Evolutionary conservation across 2,797 vertebrate genomes (phyloP), one percentile per base, ranked within the genome.

Genomic region (Hylomyscus alleni): DNA sequence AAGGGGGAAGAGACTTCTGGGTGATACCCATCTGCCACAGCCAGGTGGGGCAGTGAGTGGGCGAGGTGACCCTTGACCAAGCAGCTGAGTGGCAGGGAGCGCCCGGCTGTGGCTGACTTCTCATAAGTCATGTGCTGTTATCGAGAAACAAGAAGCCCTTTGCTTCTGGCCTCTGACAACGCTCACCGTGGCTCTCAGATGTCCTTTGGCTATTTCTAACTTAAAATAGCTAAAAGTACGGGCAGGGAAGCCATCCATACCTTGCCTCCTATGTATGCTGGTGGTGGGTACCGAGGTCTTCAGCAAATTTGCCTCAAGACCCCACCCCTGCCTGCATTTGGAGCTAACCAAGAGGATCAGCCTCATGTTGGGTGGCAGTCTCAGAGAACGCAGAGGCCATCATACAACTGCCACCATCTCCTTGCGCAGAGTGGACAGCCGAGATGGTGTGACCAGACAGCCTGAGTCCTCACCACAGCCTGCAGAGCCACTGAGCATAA

Each of bases 161-260:
- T 26, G 29, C 56, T 92, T 94, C 56, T 77, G 80, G 89, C 94
- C 91, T 91, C 78, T 86, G 94, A 93, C 95, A 50, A 20, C 37
- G 89, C 62, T 89, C 44, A 58, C 29, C 47, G 19, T 62, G 94
- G 89, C 34, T 95, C 97, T 95, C 93, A 12, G 40, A 92, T 95
- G 84, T 93, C 94, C 78, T 75, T n/a, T 54, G 67, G 77, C 92
- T 94, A 62, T 75, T 96, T 96, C 95, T 95, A 72, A 95, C 88
- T 95, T 92, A 80, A 95, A 97, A 89, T 17, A 86, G 85, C 90
- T 44, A 26, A 34, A 47, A 65, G 58, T 29, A 54, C 44, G 73
- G 78, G 34, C 73, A 77, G 44, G 65, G 40, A 89, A 72, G 31
- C 50, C 83, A 4, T 13, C 50, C 83, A 4, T 13, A 60, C 5